Conservation (phyloP, 2,113 vertebrate species). For the Aptenodytes forsteri region DNA sequence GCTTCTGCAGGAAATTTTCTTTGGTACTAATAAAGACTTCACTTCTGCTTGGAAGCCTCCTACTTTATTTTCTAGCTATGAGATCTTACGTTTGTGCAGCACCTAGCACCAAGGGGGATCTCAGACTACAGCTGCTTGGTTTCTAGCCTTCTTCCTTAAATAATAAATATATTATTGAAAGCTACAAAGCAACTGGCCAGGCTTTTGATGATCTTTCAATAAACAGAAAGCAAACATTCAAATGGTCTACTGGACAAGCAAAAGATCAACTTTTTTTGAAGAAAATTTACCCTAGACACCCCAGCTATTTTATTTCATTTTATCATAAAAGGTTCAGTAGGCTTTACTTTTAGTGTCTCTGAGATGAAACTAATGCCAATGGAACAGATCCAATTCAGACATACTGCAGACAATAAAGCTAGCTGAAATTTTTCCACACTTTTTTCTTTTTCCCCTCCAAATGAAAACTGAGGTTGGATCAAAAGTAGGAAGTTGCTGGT, state of each 20-base stretch:
- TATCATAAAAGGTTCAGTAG: background rate
- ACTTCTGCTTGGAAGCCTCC: background rate
- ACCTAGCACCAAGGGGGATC: background rate
- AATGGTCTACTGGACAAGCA: background rate
- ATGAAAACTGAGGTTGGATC: background rate
- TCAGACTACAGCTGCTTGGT: background rate
- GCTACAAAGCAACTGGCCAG: background rate
- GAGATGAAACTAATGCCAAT: background rate
- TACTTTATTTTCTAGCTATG: background rate
- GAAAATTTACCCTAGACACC: background rate
- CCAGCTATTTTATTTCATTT: background rate
- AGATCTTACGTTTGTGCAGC: background rate
- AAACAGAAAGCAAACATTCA: background rate
- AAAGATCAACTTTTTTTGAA: background rate
- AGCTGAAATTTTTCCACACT: background rate
- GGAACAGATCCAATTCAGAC: background rate
- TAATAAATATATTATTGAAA: background rate
- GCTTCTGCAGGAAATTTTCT: background rate
- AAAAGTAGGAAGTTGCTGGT: background rate
- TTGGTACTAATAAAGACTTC: background rate
- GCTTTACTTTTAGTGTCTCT: background rate
- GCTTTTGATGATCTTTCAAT: background rate
- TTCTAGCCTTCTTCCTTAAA: background rate
- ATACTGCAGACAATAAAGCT: background rate
- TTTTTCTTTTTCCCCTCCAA: background rate